These are phyloP conservation scores for Phoebastria nigripes DNA, from an alignment of 2,797 vertebrate genomes.

Conservation along the genomic window DNA sequence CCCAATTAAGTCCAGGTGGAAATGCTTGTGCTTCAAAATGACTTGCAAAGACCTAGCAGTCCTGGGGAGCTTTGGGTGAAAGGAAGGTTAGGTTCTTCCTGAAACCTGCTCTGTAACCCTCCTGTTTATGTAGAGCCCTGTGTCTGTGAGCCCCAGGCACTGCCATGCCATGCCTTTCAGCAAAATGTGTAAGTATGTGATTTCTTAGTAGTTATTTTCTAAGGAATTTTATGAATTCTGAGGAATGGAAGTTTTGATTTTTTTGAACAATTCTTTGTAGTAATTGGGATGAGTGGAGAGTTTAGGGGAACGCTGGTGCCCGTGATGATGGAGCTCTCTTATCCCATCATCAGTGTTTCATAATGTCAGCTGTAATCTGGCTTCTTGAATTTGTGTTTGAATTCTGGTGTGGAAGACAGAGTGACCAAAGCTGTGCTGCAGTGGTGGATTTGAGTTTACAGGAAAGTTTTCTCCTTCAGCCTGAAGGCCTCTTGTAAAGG, in stretches of 20 bases:
- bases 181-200: accelerated
- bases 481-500: neutral
- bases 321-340: neutral
- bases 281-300: neutral
- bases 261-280: neutral
- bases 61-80: neutral
- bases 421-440: neutral
- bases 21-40: neutral
- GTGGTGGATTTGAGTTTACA: neutral
- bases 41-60: neutral
- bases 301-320: neutral
- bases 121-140: accelerated
- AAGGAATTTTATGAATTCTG: neutral
- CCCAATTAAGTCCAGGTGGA: neutral
- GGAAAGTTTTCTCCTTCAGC: neutral
- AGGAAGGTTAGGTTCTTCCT: neutral
- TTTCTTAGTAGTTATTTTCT: neutral
- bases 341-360: neutral
- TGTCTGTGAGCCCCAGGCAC: accelerated
- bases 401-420: neutral
- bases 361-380: neutral
- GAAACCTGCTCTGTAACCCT: neutral
- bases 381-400: neutral
- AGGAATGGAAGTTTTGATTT: neutral
- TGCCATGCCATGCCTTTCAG: neutral